These are phyloP conservation scores for Pseudochirops corinnae DNA, from an alignment of 2,797 vertebrate species.

Conservation along the genomic window DNA sequence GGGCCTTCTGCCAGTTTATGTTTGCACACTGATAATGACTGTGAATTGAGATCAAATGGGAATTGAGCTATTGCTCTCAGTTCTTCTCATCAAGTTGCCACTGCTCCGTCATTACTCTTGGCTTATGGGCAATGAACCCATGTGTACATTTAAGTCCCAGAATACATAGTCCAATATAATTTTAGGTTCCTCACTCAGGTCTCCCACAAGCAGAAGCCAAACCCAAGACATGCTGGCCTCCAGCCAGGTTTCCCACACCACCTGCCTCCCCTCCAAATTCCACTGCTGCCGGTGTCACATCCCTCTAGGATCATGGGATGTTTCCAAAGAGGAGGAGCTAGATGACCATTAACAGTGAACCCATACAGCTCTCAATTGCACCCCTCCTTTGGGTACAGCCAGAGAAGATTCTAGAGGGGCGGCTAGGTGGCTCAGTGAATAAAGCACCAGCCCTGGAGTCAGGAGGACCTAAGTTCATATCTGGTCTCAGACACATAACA, in stretches of 20 bases:
- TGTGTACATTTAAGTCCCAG: not conserved
- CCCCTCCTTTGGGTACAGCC: not conserved
- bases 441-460: too few relatives aligned
- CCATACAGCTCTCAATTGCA: not conserved
- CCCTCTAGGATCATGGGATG: not conserved
- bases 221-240: not conserved
- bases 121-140: constrained; percentile 23
- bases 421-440: too few relatives aligned
- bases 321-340: not conserved
- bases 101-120: not conserved
- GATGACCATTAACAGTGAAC: not conserved
- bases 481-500: too few relatives aligned
- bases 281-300: not conserved
- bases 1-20: constrained; percentile 11
- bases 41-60: not conserved
- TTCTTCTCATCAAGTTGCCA: constrained; percentile 11
- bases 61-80: not conserved
- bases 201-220: not conserved
- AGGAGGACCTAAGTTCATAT: too few relatives aligned
- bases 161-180: not conserved
- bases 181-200: not conserved
- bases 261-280: not conserved
- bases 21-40: not conserved
- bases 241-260: not conserved
- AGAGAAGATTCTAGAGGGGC: not conserved